Percentiles rank a stretch among this genome's conserved stretches.
These are phyloP conservation scores for Ylistrum balloti DNA, from an alignment of 1,140 invertebrate genomes.

Conservation along the genomic window DNA sequence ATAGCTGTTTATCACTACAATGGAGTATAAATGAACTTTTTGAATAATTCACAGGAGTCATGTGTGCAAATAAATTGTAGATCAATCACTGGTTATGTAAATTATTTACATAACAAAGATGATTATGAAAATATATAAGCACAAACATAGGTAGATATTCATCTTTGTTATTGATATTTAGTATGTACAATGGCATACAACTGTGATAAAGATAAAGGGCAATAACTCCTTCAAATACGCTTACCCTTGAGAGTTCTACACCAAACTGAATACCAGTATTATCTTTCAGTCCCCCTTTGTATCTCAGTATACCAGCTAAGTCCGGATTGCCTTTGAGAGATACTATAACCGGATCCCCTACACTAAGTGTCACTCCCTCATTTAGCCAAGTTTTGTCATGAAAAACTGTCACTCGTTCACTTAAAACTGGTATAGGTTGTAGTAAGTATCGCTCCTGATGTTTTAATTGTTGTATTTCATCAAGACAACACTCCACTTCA, in stretches of 20 bases:
- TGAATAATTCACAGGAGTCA: too few relatives aligned
- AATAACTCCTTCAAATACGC: constrained; percentile 17
- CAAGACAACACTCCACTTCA: constrained; percentile 65
- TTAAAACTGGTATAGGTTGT: constrained; percentile 74
- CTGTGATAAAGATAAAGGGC: too few relatives aligned
- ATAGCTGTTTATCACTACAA: too few relatives aligned
- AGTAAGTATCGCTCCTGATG: constrained; percentile 65
- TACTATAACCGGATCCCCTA: constrained; percentile 73
- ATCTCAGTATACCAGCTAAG: constrained; percentile 71
- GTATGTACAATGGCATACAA: too few relatives aligned
- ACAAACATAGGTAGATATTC: too few relatives aligned
- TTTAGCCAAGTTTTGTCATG: constrained; percentile 73
- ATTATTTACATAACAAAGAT: too few relatives aligned
- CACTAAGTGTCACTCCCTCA: constrained; percentile 69
- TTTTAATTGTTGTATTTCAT: constrained; percentile 65
- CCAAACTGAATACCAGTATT: constrained; percentile 77
- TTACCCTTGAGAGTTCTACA: constrained; percentile 69
- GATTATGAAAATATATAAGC: too few relatives aligned
- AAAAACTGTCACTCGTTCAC: constrained; percentile 74
- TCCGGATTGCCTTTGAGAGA: constrained; percentile 73
- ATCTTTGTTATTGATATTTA: too few relatives aligned
- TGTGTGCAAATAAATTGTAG: too few relatives aligned
- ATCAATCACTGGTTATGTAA: too few relatives aligned
- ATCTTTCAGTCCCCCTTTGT: constrained; percentile 71
- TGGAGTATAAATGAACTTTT: too few relatives aligned